These are phyloP conservation scores for Fratercula arctica DNA, from an alignment of 2,797 vertebrate species.

Conservation along the genomic window DNA sequence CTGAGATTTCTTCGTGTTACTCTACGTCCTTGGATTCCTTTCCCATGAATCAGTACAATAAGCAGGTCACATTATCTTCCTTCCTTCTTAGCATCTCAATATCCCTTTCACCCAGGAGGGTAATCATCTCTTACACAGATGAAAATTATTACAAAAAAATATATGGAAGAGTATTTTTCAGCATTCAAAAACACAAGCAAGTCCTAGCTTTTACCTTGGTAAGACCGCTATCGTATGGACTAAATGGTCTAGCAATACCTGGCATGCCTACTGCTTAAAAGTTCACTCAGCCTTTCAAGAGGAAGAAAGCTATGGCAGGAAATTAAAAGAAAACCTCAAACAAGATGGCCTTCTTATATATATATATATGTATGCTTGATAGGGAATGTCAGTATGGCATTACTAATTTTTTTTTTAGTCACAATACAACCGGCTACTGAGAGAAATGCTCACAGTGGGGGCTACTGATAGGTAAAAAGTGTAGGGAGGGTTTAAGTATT, in stretches of 20 bases:
- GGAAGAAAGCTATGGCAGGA: not conserved
- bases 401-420: not conserved
- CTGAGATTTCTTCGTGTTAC: not conserved
- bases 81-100: not conserved
- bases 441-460: not conserved
- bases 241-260: not conserved
- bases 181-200: not conserved
- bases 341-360: not conserved
- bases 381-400: not conserved
- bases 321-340: not conserved
- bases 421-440: not conserved
- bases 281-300: not conserved
- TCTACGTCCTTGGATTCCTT: not conserved
- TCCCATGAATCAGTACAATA: not conserved
- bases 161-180: not conserved
- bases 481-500: not conserved
- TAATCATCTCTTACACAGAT: not conserved
- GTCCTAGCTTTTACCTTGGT: not conserved
- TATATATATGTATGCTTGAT: not conserved
- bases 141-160: not conserved
- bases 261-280: not conserved
- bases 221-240: not conserved
- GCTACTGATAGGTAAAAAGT: not conserved
- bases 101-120: not conserved
- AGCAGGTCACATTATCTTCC: not conserved